phyloP scores from a whole-genome alignment of 2,888 invertebrate species.

The Drosophila yooni region DNA sequence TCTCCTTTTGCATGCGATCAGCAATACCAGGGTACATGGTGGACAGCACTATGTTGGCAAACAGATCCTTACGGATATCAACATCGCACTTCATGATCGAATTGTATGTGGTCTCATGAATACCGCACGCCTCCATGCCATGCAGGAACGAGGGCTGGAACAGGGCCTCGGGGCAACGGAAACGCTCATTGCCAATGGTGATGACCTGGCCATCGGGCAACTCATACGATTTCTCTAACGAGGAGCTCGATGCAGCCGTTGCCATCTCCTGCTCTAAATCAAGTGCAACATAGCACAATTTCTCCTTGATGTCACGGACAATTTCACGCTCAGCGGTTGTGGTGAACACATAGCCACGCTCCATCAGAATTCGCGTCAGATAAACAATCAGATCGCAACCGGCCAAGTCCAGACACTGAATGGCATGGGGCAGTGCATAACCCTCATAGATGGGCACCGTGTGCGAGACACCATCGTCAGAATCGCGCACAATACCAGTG shows the following conservation, averaged over 20 bases:
- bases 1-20: constrained; percentile 96
- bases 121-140: constrained; percentile 94
- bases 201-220: constrained; percentile 95
- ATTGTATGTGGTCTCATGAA: constrained; percentile 96
- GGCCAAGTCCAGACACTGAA: constrained; percentile 96
- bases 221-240: constrained; percentile 97
- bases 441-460: constrained; percentile 98
- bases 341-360: constrained; percentile 96
- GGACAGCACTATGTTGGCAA: constrained; percentile 97
- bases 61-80: constrained; percentile 97
- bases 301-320: constrained; percentile 97
- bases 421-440: constrained; percentile 96
- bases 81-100: constrained; percentile 99
- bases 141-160: constrained; percentile 96
- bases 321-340: constrained; percentile 97
- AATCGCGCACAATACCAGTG: constrained; percentile 98
- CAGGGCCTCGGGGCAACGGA: constrained; percentile 97
- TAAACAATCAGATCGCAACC: constrained; percentile 97
- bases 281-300: constrained; percentile 95
- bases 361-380: constrained; percentile 97
- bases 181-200: constrained; percentile 96
- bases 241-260: constrained; percentile 95
- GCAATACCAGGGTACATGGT: constrained; percentile 98
- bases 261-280: constrained; percentile 98
- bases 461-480: constrained; percentile 98